Evolutionary conservation across 2,888 invertebrate species (phyloP), one percentile per base, ranked within the genome.

Genomic region (Molanna angustata): DNA sequence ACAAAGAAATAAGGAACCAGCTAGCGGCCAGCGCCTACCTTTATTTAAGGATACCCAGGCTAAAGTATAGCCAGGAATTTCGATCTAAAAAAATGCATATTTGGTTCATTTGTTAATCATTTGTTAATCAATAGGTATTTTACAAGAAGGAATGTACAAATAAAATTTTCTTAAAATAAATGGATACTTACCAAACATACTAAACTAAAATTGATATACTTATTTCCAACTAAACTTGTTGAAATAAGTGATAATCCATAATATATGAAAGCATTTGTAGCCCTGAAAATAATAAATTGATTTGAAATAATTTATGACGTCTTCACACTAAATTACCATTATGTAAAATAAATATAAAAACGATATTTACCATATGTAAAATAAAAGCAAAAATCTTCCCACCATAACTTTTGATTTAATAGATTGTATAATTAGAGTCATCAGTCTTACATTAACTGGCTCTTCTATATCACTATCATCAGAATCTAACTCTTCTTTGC

Each of bases 231-330:
- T 54, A 86, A 72, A 43, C 76, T 79, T 1, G 82, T 83, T 0
- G 85, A 79, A 64, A 83, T 85, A 18, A 86, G 68, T 0, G 84
- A 84, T 20, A 86, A 69, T 1, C 86, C 86, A 62, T 85, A 86
- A 62, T 80, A 86, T 2, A 86, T 82, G 54, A 85, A 82, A 1
- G 84, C 81, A 63, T 82, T 84, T 2, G 84, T 79, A 17, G 78
- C 74, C 84, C 80, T 72, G 48, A 60, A 66, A 55, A 37, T 27
- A 45, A 17, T n/a, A n/a, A n/a, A n/a, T n/a, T n/a, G n/a, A n/a
- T n/a, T n/a, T n/a, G n/a, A n/a, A n/a, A n/a, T n/a, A n/a, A n/a
- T n/a, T n/a, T n/a, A n/a, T n/a, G n/a, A n/a, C n/a, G n/a, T n/a
- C n/a, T n/a, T n/a, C n/a, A n/a, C n/a, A n/a, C n/a, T n/a, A n/a